Conservation (phyloP, 2,797 vertebrate genomes). For the Spatula versicolor region DNA sequence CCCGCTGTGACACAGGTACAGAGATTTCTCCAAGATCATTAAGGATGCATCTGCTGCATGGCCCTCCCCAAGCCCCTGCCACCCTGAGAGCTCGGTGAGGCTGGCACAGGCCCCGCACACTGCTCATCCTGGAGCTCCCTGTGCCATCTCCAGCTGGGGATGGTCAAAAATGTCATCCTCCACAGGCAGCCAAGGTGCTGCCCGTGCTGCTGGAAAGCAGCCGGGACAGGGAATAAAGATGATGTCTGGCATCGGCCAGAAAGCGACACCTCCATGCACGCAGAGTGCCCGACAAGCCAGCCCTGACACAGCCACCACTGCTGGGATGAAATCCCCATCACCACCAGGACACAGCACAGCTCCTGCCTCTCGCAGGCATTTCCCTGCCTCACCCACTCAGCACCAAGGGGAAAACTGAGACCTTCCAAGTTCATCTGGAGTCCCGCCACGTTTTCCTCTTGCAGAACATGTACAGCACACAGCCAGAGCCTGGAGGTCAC, state of each 20-base stretch:
- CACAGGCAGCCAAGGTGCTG: background rate
- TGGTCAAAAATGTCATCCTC: background rate
- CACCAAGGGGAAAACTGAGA: background rate
- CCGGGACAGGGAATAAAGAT: background rate
- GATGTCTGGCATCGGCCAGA: background rate
- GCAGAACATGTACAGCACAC: background rate
- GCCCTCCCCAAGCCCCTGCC: background rate
- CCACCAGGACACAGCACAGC: background rate
- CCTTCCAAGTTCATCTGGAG: background rate
- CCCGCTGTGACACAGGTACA: background rate
- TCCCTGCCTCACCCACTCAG: background rate
- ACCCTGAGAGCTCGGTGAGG: too few relatives aligned
- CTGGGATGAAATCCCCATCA: background rate
- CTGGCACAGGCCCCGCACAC: background rate
- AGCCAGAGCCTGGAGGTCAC: background rate
- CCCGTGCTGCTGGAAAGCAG: background rate
- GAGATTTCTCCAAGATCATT: background rate
- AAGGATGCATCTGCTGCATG: background rate
- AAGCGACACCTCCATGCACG: accelerated
- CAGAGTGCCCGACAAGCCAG: accelerated
- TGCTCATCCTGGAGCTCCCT: background rate
- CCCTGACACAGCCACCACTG: background rate
- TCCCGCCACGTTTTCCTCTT: background rate
- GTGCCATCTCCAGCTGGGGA: background rate
- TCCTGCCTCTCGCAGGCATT: background rate